A percentile compares a stretch with the other conserved stretches of the same genome.
phyloP scores from a whole-genome alignment of 2,888 invertebrate species.

The Hirtodrosophila cameraria region DNA sequence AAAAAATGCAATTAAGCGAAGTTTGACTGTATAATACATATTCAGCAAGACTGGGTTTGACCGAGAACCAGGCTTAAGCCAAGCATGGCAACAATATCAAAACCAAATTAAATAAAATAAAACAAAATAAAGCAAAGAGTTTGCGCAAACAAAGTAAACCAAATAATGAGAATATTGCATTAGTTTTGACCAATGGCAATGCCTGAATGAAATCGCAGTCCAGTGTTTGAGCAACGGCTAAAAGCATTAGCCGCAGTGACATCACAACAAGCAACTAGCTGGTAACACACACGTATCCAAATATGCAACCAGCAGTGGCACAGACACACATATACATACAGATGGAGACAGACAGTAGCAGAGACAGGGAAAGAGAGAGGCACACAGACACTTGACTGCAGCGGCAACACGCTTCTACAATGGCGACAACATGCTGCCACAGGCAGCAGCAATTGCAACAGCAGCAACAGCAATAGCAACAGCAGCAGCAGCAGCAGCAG shows the following conservation, averaged over 20 bases:
- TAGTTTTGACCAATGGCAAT: constrained; percentile 59
- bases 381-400: constrained; percentile 69
- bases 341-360: too few relatives aligned
- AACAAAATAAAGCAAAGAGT: constrained; percentile 52
- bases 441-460: constrained; percentile 10
- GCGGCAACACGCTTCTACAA: constrained; percentile 70
- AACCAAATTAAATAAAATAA: constrained; percentile 71
- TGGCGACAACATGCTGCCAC: constrained; percentile 76
- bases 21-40: not conserved
- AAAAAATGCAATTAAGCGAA: too few relatives aligned
- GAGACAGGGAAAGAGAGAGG: too few relatives aligned
- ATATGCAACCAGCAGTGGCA: constrained; percentile 19
- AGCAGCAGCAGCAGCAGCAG: constrained; percentile 23
- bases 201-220: constrained; percentile 10
- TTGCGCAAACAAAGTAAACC: constrained; percentile 54
- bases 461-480: constrained; percentile 8
- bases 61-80: constrained; percentile 9
- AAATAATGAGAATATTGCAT: constrained; percentile 81
- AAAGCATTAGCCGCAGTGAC: constrained; percentile 79
- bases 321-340: constrained; percentile 13
- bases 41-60: constrained; percentile 5
- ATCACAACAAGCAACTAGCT: constrained; percentile 62
- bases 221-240: constrained; percentile 62
- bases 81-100: constrained; percentile 64
- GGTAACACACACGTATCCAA: constrained; percentile 56